Evolutionary conservation across 2,888 invertebrate species (phyloP).

Genomic region (Acholoe squamosa): DNA sequence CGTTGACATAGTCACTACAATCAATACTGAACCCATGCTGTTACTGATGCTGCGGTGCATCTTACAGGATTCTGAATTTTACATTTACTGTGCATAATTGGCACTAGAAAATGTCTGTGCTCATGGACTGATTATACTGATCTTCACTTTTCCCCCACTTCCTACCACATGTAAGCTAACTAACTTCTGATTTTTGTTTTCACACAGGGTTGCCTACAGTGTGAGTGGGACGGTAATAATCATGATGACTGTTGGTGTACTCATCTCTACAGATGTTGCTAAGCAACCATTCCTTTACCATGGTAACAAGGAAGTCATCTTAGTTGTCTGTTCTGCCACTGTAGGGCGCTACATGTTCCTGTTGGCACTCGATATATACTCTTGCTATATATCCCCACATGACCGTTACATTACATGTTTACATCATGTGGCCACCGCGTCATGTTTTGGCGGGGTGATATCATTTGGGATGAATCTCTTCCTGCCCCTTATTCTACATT

Average conservation of each 20-base stretch:
- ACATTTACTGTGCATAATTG: too few relatives aligned
- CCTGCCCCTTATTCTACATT: background rate
- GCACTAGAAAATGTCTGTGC: too few relatives aligned
- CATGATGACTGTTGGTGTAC: background rate
- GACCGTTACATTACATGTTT: background rate
- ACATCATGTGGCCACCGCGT: background rate
- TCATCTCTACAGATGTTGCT: background rate
- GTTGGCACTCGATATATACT: background rate
- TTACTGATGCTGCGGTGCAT: too few relatives aligned
- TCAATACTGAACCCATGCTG: too few relatives aligned
- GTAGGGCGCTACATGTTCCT: constrained; percentile 24
- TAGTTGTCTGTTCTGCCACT: background rate
- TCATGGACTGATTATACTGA: too few relatives aligned
- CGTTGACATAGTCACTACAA: too few relatives aligned
- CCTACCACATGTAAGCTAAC: too few relatives aligned
- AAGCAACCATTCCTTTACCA: background rate
- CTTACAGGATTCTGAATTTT: too few relatives aligned
- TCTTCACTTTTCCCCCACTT: too few relatives aligned
- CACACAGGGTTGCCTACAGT: background rate
- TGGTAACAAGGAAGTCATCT: background rate
- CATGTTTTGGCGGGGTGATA: background rate
- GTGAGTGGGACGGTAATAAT: background rate
- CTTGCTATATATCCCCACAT: background rate
- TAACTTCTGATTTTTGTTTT: too few relatives aligned
- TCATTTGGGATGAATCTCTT: background rate